Conservation (phyloP, 2,888 invertebrate species). For the Dicycla oo region DNA sequence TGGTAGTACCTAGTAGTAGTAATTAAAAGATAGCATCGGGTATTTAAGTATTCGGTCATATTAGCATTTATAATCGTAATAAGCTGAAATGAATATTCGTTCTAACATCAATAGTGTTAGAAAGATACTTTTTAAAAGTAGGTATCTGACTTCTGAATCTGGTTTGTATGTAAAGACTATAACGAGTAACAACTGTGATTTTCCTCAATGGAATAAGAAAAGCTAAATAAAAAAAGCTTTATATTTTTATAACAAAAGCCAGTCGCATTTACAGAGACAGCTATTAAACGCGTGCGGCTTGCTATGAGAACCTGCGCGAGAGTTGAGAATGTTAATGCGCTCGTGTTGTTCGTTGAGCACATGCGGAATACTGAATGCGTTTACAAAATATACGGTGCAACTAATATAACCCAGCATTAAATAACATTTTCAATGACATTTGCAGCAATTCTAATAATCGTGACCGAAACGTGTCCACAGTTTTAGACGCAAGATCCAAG, state of each 20-base stretch:
- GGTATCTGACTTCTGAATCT: not conserved
- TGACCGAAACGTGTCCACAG: conserved; percentile 40
- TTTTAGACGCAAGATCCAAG: conserved; percentile 27
- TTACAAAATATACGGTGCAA: conserved; percentile 74
- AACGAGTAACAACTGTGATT: conserved; percentile 18
- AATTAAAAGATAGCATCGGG: conserved; percentile 9
- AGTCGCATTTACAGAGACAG: conserved; percentile 67
- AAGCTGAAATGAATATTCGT: conserved; percentile 2
- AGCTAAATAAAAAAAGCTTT: conserved; percentile 28
- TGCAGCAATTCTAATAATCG: conserved; percentile 44
- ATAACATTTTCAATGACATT: conserved; percentile 57
- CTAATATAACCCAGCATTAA: conserved; percentile 67
- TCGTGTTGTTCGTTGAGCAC: conserved; percentile 84
- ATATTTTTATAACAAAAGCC: conserved; percentile 54
- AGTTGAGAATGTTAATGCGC: conserved; percentile 87
- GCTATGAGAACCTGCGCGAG: conserved; percentile 86
- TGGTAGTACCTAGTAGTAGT: conserved; percentile 13
- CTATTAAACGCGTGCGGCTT: conserved; percentile 74
- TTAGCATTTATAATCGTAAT: not conserved
- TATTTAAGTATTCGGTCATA: too few species aligned
- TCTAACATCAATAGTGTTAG: not conserved
- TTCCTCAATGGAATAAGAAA: conserved; percentile 45
- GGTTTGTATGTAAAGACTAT: conserved; percentile 11
- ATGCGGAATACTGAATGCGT: conserved; percentile 83
- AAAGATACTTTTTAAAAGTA: not conserved